phyloP scores from a whole-genome alignment of 1,140 invertebrate genomes.

The Drosophila jambulina region DNA sequence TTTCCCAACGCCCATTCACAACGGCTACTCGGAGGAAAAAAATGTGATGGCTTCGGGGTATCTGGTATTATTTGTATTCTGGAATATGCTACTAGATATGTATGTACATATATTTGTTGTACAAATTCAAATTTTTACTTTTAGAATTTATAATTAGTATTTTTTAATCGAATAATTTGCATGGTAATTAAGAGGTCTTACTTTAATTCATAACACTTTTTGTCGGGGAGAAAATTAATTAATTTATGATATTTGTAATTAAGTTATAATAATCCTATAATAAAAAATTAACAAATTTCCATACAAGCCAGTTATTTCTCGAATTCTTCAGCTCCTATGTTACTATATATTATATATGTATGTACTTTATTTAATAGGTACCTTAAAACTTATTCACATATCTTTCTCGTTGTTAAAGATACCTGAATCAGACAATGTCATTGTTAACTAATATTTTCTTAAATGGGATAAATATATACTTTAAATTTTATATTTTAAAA shows the following conservation, averaged over 20 bases:
- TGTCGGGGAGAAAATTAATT: background rate
- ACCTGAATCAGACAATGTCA: background rate
- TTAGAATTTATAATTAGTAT: background rate
- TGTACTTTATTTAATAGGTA: background rate
- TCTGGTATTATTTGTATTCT: too few species aligned
- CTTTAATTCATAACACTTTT: background rate
- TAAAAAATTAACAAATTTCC: too few species aligned
- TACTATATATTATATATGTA: background rate
- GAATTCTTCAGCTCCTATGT: background rate
- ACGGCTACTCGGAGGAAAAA: conserved; percentile 2
- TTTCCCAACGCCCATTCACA: conserved; percentile 11
- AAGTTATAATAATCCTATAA: background rate
- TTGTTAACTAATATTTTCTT: background rate
- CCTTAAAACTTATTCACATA: background rate
- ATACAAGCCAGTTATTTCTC: background rate
- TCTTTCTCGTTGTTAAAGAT: background rate
- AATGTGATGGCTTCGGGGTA: background rate
- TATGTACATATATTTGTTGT: background rate
- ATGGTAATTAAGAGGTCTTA: background rate
- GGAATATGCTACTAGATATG: background rate
- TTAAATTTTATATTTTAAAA: background rate
- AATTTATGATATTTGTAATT: background rate
- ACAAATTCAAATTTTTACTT: background rate
- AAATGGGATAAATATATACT: background rate
- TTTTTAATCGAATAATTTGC: background rate